A percentile compares a stretch with the other conserved stretches of the same genome.
phyloP scores from a whole-genome alignment of 2,888 invertebrate species.

The Rotaria magnacalcarata region DNA sequence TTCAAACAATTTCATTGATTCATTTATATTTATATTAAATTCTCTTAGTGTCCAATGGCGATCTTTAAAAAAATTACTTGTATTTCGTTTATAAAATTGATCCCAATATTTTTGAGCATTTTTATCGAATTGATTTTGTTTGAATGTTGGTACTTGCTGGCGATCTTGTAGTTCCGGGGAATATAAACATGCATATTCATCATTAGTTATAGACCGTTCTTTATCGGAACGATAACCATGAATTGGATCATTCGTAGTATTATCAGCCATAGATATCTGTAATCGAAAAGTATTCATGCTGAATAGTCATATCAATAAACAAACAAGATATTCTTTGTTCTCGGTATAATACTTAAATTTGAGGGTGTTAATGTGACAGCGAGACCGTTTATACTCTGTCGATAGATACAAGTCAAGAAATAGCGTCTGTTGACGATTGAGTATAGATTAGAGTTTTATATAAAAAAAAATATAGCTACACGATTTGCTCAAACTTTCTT shows the following conservation, averaged over 20 bases:
- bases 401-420: too few relatives aligned
- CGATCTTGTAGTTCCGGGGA: neutral
- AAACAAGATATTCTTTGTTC: too few relatives aligned
- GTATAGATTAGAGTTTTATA: too few relatives aligned
- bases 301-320: too few relatives aligned
- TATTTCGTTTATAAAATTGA: slow-evolving; percentile 88
- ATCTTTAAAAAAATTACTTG: slow-evolving; percentile 85
- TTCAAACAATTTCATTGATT: slow-evolving; percentile 38
- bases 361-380: too few relatives aligned
- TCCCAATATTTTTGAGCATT: slow-evolving; percentile 89
- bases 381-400: too few relatives aligned
- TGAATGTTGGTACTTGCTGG: slow-evolving; percentile 66
- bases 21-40: slow-evolving; percentile 70
- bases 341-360: too few relatives aligned
- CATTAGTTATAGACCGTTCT: neutral
- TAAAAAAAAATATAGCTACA: too few relatives aligned
- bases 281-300: neutral
- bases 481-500: too few relatives aligned
- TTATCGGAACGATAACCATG: neutral
- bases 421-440: too few relatives aligned
- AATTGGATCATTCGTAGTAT: neutral
- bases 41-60: slow-evolving; percentile 93
- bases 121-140: slow-evolving; percentile 72
- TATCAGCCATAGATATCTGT: neutral
- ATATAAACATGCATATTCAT: slow-evolving; percentile 19